phyloP scores from a whole-genome alignment of 2,888 invertebrate species.

The Ectemnius lituratus region DNA sequence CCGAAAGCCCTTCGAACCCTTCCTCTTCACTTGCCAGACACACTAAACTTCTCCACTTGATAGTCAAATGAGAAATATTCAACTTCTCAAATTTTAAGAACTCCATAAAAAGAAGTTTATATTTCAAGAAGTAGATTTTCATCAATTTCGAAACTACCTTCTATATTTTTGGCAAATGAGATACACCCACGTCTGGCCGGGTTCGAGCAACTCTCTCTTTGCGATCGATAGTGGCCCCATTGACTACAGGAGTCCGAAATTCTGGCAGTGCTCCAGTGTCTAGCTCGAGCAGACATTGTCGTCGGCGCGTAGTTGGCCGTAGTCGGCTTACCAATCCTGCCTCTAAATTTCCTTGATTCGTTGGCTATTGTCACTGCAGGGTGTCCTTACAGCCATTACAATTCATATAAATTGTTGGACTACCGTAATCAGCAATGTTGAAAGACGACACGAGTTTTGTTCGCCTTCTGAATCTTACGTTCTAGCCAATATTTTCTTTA shows the following conservation, averaged over 20 bases:
- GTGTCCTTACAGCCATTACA: background rate
- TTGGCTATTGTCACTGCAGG: background rate
- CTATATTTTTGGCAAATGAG: too few species aligned
- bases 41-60: too few species aligned
- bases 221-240: conserved; percentile 1
- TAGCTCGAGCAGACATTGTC: conserved; percentile 5
- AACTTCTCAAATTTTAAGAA: too few species aligned
- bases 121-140: too few species aligned
- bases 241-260: conserved; percentile 25
- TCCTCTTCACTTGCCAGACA: too few species aligned
- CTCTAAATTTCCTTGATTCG: conserved; percentile 31
- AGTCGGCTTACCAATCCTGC: conserved; percentile 12
- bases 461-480: background rate
- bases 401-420: background rate
- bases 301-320: conserved; percentile 4
- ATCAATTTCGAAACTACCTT: too few species aligned
- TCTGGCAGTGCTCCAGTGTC: conserved; percentile 28
- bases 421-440: too few species aligned
- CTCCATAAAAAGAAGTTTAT: too few species aligned
- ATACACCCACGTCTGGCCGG: background rate
- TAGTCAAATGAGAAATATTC: too few species aligned
- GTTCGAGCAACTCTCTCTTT: background rate
- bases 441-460: too few species aligned
- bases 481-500: background rate
- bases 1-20: too few species aligned